Evolutionary conservation across 1,140 invertebrate species (phyloP).

Genomic region (Drosophila carrolli): DNA sequence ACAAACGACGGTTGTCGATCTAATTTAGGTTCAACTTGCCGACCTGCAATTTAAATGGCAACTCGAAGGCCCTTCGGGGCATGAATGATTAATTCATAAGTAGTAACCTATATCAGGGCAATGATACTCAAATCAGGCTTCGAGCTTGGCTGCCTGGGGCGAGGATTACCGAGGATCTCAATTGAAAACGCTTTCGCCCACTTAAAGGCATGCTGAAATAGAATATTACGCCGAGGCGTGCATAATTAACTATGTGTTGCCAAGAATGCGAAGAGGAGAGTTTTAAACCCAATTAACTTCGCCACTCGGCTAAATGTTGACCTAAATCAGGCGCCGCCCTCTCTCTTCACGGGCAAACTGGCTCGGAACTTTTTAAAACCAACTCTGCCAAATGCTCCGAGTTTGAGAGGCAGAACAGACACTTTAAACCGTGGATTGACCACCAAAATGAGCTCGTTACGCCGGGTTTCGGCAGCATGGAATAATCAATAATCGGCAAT

Average conservation of each 20-base stretch:
- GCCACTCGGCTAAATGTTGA: constrained; percentile 45
- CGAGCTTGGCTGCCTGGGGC: constrained; percentile 15
- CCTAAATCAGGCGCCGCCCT: constrained; percentile 29
- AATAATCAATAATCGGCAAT: constrained; percentile 74
- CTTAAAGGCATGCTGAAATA: constrained; percentile 21
- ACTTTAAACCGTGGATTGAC: constrained; percentile 68
- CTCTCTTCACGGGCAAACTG: neutral
- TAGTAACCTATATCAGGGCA: constrained; percentile 9
- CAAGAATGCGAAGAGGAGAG: constrained; percentile 12
- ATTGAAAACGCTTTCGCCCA: constrained; percentile 33
- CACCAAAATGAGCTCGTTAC: constrained; percentile 67
- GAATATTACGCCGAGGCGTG: constrained; percentile 29
- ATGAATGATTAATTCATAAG: constrained; percentile 38
- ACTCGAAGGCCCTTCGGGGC: constrained; percentile 17
- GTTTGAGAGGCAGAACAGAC: constrained; percentile 12
- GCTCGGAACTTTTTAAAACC: constrained; percentile 51
- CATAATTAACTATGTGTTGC: constrained; percentile 39
- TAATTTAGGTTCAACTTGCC: constrained; percentile 8
- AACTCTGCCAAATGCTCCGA: constrained; percentile 10
- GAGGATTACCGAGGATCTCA: constrained; percentile 23
- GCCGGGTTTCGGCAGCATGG: constrained; percentile 5
- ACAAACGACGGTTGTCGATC: constrained; percentile 5
- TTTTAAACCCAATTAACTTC: constrained; percentile 46
- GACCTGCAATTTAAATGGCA: constrained; percentile 9
- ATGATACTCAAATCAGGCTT: neutral